A percentile compares a stretch with the other conserved stretches of the same genome.
phyloP scores from a whole-genome alignment of 1,140 invertebrate species.

The Drosophila carrolli region DNA sequence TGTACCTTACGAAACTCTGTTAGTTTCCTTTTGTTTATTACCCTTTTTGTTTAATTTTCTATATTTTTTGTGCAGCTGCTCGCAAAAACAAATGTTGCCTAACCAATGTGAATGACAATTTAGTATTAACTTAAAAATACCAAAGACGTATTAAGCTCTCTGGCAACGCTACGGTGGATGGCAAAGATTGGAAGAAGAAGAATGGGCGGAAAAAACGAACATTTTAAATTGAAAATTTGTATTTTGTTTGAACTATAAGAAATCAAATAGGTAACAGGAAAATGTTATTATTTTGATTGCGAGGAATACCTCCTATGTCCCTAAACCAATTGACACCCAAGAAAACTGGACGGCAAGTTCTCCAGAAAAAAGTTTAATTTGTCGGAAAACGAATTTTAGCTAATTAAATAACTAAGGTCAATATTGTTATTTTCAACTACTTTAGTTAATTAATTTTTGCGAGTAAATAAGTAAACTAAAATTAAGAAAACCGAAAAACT shows the following conservation, averaged over 20 bases:
- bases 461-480: no score
- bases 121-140: not conserved
- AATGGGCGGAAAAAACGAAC: not conserved
- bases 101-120: not conserved
- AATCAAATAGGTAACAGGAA: no score
- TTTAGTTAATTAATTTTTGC: no score
- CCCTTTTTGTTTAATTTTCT: conserved; percentile 6
- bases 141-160: not conserved
- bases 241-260: no score
- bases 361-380: not conserved
- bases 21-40: not conserved
- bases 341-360: not conserved
- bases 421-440: no score
- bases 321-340: not conserved
- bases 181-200: not conserved
- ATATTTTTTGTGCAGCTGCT: conserved; percentile 8
- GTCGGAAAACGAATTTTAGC: not conserved
- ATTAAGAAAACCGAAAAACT: not conserved
- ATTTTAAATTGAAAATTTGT: not conserved
- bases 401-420: no score
- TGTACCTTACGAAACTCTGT: not conserved
- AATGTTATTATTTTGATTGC: no score
- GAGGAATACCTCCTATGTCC: not conserved
- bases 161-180: not conserved
- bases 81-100: not conserved